Conservation (phyloP, 2,888 invertebrate genomes). For the Cephus nigrinus region DNA sequence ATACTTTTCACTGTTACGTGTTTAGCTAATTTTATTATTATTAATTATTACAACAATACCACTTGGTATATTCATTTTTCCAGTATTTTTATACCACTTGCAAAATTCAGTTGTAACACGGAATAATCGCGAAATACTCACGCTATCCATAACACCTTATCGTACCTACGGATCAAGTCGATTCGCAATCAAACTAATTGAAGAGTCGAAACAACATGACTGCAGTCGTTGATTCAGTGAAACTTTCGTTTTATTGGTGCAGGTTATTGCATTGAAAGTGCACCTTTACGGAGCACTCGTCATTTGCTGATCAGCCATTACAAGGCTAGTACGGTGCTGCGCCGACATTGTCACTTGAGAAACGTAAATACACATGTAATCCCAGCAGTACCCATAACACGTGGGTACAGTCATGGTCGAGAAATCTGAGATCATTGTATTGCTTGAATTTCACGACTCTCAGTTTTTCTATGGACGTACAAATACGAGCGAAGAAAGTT, state of each 20-base stretch:
- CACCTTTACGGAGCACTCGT: not conserved
- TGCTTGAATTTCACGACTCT: not conserved
- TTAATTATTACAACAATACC: not conserved
- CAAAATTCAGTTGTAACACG: too few species aligned
- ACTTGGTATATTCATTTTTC: too few species aligned
- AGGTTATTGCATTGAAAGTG: slow-evolving; percentile 20
- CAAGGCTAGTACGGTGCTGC: slow-evolving; percentile 15
- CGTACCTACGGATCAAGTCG: not conserved
- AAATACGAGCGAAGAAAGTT: not conserved
- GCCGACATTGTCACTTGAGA: slow-evolving; percentile 31
- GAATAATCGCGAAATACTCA: not conserved
- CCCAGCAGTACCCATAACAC: not conserved
- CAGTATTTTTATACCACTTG: too few species aligned
- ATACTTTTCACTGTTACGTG: not conserved
- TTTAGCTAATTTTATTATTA: not conserved
- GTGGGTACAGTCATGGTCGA: not conserved
- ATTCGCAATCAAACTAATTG: not conserved
- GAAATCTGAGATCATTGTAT: not conserved
- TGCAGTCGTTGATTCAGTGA: slow-evolving; percentile 24
- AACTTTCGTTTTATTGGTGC: slow-evolving; percentile 28
- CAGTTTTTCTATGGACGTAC: not conserved
- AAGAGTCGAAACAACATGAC: slow-evolving; percentile 12
- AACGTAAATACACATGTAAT: not conserved
- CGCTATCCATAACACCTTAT: too few species aligned
- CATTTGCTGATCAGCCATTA: not conserved